These are phyloP conservation scores for Macrobrachium nipponense DNA, from an alignment of 1,140 invertebrate genomes.

Conservation along the genomic window DNA sequence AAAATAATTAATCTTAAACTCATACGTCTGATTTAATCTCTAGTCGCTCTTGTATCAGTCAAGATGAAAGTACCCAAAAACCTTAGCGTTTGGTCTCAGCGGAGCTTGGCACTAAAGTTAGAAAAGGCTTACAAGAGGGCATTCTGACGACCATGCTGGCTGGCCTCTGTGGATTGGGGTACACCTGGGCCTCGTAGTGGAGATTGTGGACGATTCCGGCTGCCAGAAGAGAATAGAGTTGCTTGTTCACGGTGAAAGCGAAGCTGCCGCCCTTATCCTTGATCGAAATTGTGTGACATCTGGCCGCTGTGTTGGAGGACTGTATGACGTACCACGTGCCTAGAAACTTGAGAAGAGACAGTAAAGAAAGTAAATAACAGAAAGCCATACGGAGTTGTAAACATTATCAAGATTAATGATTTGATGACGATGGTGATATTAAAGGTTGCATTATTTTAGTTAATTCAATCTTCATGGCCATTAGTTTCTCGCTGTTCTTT, in stretches of 20 bases:
- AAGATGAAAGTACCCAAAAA: no score
- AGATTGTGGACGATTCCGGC: constrained; percentile 25
- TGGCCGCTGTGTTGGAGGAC: constrained; percentile 23
- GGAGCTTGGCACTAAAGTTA: no score
- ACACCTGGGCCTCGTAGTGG: constrained; percentile 18
- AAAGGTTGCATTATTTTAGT: no score
- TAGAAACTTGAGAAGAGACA: background rate
- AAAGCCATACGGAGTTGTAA: no score
- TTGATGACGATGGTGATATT: no score
- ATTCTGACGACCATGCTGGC: constrained; percentile 14
- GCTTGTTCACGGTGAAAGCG: constrained; percentile 23
- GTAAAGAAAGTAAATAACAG: no score
- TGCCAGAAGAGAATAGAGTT: constrained; percentile 31
- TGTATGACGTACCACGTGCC: constrained; percentile 41
- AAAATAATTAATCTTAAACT: no score
- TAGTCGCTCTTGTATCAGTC: no score
- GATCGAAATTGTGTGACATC: constrained; percentile 26
- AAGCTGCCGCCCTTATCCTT: background rate
- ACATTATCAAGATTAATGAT: no score
- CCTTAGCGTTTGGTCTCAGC: background rate
- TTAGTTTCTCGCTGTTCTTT: no score
- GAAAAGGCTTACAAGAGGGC: constrained; percentile 20
- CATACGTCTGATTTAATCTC: no score
- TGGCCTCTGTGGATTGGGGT: background rate
- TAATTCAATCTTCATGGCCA: no score